Evolutionary conservation across 2,797 vertebrate genomes (phyloP), one percentile per base, ranked within the genome.

Genomic region (Pseudomugil tenellus): DNA sequence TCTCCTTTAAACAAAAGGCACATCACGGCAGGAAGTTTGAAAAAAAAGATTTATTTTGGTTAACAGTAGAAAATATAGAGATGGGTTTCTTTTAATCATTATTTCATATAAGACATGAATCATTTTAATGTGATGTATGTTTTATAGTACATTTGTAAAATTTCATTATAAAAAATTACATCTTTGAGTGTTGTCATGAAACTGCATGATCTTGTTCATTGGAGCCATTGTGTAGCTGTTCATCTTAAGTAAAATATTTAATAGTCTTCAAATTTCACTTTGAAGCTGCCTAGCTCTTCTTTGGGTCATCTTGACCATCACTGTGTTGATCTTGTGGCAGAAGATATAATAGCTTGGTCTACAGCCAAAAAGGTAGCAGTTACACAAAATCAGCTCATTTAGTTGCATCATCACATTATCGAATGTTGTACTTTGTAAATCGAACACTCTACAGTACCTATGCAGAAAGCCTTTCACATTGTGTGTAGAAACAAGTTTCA

Each of bases 41-140:
- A 62, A 72, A 14, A 28, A 53, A 51, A 74, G 41, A 82, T 72
- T 84, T 71, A 68, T 79, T 76, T n/a, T 53, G 60, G 55, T 28
- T 76, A 53, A 55, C 26, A 32, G 26, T 64, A 62, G 28, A 39
- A 79, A 74, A n/a, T 64, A 61, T 34, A 25, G n/a, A 59, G 16
- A 54, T 56, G 21, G 19, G 51, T 35, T 16, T 34, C 48, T 43
- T 39, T 55, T 57, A 72, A 61, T 58, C 49, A 58, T n/a, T n/a
- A n/a, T n/a, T n/a, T n/a, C n/a, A n/a, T n/a, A n/a, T n/a, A n/a
- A 52, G 3, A 25, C 7, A 31, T 19, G 5, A 3, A 16, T 43
- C 13, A 25, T 25, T 34, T 62, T 63, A 5, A 39, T 17, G 6
- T 39, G 16, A 39, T 39, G 16, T 39, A 39, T 5, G 3, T 61